Conservation (phyloP, 2,113 vertebrate species). For the Empidonax alnorum region DNA sequence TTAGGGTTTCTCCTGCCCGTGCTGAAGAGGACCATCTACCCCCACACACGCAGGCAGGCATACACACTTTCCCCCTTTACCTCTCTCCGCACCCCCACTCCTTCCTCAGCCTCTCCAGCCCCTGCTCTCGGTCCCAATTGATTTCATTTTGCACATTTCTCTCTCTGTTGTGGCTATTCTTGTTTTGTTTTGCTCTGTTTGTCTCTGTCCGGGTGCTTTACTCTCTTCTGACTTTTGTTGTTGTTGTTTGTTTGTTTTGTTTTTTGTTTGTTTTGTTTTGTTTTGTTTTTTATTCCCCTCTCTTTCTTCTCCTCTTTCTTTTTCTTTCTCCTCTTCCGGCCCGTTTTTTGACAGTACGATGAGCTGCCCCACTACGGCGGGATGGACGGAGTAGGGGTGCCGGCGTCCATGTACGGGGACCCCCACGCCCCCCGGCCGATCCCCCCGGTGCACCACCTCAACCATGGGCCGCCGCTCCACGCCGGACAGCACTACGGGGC, state of each 20-base stretch:
- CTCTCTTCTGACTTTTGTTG: conserved; percentile 76
- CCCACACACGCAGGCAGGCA: conserved; percentile 7
- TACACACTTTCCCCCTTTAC: conserved; percentile 37
- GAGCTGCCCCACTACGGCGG: conserved; percentile 99
- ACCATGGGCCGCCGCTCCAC: conserved; percentile 98
- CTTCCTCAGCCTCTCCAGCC: not conserved
- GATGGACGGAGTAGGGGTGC: conserved; percentile 97
- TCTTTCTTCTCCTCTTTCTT: not conserved
- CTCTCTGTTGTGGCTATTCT: conserved; percentile 48
- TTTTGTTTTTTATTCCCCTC: not conserved
- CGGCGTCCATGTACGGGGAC: conserved; percentile 98
- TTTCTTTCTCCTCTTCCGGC: conserved; percentile 51
- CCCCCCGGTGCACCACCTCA: conserved; percentile 98
- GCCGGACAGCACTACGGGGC: conserved; percentile 98
- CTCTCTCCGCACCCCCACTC: conserved; percentile 37
- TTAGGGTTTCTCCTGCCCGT: conserved; percentile 47
- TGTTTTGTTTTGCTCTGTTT: conserved; percentile 67
- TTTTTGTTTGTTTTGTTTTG: not conserved
- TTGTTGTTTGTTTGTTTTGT: conserved; percentile 65
- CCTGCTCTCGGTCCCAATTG: conserved; percentile 46
- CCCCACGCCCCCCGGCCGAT: conserved; percentile 97
- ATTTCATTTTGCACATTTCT: conserved; percentile 61
- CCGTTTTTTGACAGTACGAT: conserved; percentile 92
- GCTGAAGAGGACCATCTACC: conserved; percentile 53
- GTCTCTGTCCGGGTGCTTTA: conserved; percentile 70